Base-by-base conservation (phyloP, 2,113 vertebrate species). In the Barnardius zonarius region DNA sequence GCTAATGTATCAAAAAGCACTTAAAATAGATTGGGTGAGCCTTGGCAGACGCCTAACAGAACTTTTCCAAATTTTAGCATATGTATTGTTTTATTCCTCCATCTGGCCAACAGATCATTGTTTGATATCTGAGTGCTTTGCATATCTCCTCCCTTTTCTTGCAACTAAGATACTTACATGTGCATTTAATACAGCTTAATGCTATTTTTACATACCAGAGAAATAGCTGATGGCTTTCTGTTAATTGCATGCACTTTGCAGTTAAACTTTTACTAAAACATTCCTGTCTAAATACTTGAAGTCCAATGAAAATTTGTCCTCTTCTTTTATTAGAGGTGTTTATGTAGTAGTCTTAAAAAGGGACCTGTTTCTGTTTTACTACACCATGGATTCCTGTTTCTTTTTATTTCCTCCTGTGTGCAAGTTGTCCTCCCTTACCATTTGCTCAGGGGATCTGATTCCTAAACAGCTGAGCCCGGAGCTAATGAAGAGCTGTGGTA, bases 1-100 rank as follows among this genome's bases (percentile, higher is more conserved):
- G 97, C 98, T 98, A 97, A 98, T 98, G 97, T 98, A 98, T 97
- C 97, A 98, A 91, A 98, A 97, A 98, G 97, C 98, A 97, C 97
- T 98, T 98, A 97, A 96, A 97, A 96, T 97, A 97, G 96, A 96
- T 97, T 96, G 96, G 97, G 98, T 98, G 97, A 97, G 82, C 94
- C 87, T 95, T 97, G 98, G 97, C 96, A 97, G 97, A 94, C 91
- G 69, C 88, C 33, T 74, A 78, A 70, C 77, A 97, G 88, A 95
- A 95, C 95, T 98, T 97, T 86, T 96, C 95, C 96, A 97, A 97
- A 96, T 97, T 98, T 97, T 98, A 96, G 95, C 97, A 97, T 97
- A 96, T 97, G 96, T 97, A 96, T 96, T 97, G 97, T 97, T 97
- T 97, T 96, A 97, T 95, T 95, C 95, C 96, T 96, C 97, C 97